A percentile compares a stretch with the other conserved stretches of the same genome.
phyloP scores from a whole-genome alignment of 2,888 invertebrate genomes.

The Dendrolimus houi region DNA sequence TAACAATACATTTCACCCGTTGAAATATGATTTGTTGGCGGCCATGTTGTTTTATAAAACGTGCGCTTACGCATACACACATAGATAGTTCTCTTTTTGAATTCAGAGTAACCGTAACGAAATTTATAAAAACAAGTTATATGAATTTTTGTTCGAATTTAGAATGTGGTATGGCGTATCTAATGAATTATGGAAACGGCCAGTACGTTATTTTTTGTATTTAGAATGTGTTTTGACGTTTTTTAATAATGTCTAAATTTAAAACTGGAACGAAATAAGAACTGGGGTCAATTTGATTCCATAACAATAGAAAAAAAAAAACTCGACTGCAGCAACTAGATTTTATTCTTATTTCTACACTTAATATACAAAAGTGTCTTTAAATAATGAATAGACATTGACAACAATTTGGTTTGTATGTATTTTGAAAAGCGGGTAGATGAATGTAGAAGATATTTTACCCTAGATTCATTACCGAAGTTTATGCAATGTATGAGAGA shows the following conservation, averaged over 20 bases:
- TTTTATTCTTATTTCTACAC: too few relatives aligned
- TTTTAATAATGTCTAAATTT: conserved; percentile 33
- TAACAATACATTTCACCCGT: conserved; percentile 73
- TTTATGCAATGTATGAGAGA: too few relatives aligned
- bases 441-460: too few relatives aligned
- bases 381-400: too few relatives aligned
- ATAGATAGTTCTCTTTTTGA: conserved; percentile 11
- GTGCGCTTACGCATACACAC: conserved; percentile 34
- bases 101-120: conserved; percentile 3
- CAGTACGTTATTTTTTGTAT: conserved; percentile 12
- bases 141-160: conserved; percentile 2
- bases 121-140: conserved; percentile 2
- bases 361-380: too few relatives aligned
- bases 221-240: conserved; percentile 45
- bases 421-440: too few relatives aligned
- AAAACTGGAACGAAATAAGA: conserved; percentile 10
- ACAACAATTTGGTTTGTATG: too few relatives aligned
- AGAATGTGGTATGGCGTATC: background rate
- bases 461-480: too few relatives aligned
- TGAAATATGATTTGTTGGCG: conserved; percentile 71
- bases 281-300: background rate
- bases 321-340: too few relatives aligned
- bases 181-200: conserved; percentile 18
- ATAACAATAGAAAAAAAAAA: too few relatives aligned
- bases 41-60: conserved; percentile 51